Evolutionary conservation across 2,797 vertebrate species (phyloP), one percentile per base, ranked within the genome.

Genomic region (Brachyrhaphis roseni): DNA sequence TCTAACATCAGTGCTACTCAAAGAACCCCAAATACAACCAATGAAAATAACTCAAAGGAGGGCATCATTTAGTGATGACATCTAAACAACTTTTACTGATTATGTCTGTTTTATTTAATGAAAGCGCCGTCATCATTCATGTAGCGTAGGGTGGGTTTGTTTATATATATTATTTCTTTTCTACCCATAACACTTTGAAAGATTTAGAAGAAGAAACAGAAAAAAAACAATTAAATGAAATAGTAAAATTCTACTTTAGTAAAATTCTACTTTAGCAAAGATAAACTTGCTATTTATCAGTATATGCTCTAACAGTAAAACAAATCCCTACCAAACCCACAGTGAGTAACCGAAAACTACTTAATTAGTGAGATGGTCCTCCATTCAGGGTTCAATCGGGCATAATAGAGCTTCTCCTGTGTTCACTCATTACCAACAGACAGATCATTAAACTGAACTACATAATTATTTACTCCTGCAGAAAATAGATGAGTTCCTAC

Each of bases 401-500:
- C 90, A 70, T 88, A 83, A 62, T 74, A 64, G 76, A 83, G n/a
- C 13, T 15, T 57, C 64, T 41, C 49, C 7, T 36, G 28, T 73
- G 31, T 55, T 43, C 72, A 72, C 8, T 49, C 68, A 79, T 77
- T 36, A 77, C 45, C 78, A 64, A 23, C 55, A 82, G 70, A 83
- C 76, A 64, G 80, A 87, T 90, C 91, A 90, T 93, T 92, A 91
- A 90, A 83, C 57, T 72, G 12, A 77, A 86, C 62, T 28, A 34
- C 74, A 75, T 13, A 47, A 84, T 77, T 43, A 7, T 34, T 45
- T 59, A 26, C 18, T 12, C 59, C 72, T 75, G 18, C 10, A 53
- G 57, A 81, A 77, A 78, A 31, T 31, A 83, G 72, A 87, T 59
- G 15, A 79, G 15, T 23, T 46, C 36, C 16, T 80, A 59, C 45